phyloP scores from a whole-genome alignment of 2,113 vertebrate species.

The Perca schrenkii region DNA sequence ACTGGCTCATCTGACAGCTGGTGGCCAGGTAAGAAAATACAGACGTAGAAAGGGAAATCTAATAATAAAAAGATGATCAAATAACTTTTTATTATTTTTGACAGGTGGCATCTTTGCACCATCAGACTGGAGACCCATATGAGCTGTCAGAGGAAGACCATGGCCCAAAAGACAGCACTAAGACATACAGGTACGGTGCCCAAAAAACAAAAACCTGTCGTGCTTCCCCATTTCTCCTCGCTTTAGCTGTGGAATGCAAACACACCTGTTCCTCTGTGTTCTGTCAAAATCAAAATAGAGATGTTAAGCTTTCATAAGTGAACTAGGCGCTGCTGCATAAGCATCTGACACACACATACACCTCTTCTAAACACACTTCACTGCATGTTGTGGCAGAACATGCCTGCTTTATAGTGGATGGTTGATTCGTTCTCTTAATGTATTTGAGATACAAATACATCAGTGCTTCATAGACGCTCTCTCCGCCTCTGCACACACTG shows the following conservation, averaged over 20 bases:
- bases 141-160: constrained; percentile 82
- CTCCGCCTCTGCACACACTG: constrained; percentile 51
- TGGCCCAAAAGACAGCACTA: constrained; percentile 80
- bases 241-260: constrained; percentile 64
- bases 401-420: constrained; percentile 34
- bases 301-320: constrained; percentile 55
- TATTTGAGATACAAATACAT: constrained; percentile 66
- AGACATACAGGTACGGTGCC: constrained; percentile 84
- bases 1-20: constrained; percentile 81
- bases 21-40: constrained; percentile 77
- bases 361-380: constrained; percentile 42
- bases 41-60: background rate
- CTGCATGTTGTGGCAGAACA: constrained; percentile 71
- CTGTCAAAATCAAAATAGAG: constrained; percentile 49
- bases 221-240: constrained; percentile 34
- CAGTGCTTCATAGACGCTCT: constrained; percentile 45
- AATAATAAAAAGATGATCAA: background rate
- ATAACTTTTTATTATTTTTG: background rate
- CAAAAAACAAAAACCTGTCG: constrained; percentile 6
- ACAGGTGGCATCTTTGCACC: constrained; percentile 76
- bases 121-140: constrained; percentile 80
- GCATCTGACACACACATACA: constrained; percentile 48
- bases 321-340: constrained; percentile 41
- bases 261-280: constrained; percentile 48
- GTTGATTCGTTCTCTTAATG: constrained; percentile 40